Conservation (phyloP, 2,113 vertebrate species). For the Cricetomys ansorgei region DNA sequence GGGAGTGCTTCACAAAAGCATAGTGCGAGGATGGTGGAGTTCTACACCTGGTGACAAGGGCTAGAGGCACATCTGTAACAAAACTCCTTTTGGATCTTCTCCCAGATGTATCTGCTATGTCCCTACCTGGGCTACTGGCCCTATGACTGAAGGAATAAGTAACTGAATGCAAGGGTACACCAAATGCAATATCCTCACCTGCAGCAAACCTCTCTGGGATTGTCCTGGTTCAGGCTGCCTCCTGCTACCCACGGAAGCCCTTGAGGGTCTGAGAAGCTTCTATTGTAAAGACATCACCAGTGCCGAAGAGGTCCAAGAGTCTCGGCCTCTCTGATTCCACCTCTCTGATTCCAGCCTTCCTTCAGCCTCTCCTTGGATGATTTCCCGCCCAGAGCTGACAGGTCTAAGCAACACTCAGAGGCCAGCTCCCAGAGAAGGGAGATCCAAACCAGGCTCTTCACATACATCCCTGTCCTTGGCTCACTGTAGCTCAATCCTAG, state of each 20-base stretch:
- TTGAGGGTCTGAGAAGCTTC: not conserved
- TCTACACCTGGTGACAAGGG: not conserved
- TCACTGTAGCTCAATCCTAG: slow-evolving; percentile 16
- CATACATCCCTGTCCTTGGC: slow-evolving; percentile 55
- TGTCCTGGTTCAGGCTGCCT: not conserved
- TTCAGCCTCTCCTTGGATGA: not conserved
- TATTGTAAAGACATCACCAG: not conserved
- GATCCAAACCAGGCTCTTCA: slow-evolving; percentile 28
- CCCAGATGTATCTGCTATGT: not conserved
- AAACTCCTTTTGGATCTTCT: not conserved
- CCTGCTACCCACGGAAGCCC: not conserved
- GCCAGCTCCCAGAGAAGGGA: not conserved
- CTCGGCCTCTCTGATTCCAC: not conserved
- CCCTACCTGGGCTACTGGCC: not conserved
- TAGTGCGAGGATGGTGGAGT: not conserved
- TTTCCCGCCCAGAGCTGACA: not conserved
- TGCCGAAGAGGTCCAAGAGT: not conserved
- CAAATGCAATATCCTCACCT: not conserved
- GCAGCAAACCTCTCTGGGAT: not conserved
- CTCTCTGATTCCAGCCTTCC: not conserved
- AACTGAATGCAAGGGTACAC: not conserved
- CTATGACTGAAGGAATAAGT: not conserved
- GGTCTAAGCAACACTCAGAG: slow-evolving; percentile 6
- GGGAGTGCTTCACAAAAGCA: not conserved
- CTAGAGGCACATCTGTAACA: not conserved